phyloP scores from a whole-genome alignment of 2,113 vertebrate species.

The Hemiscyllium ocellatum region DNA sequence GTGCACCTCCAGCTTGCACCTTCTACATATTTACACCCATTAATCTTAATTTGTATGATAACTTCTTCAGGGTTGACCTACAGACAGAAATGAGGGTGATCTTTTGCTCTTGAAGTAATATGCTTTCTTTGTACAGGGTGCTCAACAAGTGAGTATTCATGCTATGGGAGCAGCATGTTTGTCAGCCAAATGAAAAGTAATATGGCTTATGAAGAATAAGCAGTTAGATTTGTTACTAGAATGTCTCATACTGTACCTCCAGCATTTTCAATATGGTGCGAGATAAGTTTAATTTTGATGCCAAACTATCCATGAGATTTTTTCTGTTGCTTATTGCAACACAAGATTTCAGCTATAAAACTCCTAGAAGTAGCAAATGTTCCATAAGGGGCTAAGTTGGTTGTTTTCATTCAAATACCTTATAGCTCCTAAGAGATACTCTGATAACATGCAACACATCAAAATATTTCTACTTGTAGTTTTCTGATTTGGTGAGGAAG shows the following conservation, averaged over 20 bases:
- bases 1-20: not conserved
- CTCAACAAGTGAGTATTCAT: not conserved
- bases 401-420: not conserved
- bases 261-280: not conserved
- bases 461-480: not conserved
- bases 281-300: not conserved
- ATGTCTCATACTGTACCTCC: not conserved
- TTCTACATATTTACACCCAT: not conserved
- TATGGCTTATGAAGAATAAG: not conserved
- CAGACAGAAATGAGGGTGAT: not conserved
- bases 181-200: not conserved
- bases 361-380: not conserved
- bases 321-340: not conserved
- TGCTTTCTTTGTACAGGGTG: not conserved
- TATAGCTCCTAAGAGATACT: not conserved
- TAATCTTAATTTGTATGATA: not conserved
- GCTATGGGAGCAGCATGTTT: not conserved
- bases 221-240: not conserved
- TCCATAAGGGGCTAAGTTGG: not conserved
- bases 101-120: not conserved
- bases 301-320: not conserved
- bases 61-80: not conserved
- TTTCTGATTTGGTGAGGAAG: not conserved
- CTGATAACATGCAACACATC: not conserved
- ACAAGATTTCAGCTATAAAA: not conserved